Evolutionary conservation across 2,888 invertebrate species (phyloP), one percentile per base, ranked within the genome.

Genomic region (Petrophora chlorosata): DNA sequence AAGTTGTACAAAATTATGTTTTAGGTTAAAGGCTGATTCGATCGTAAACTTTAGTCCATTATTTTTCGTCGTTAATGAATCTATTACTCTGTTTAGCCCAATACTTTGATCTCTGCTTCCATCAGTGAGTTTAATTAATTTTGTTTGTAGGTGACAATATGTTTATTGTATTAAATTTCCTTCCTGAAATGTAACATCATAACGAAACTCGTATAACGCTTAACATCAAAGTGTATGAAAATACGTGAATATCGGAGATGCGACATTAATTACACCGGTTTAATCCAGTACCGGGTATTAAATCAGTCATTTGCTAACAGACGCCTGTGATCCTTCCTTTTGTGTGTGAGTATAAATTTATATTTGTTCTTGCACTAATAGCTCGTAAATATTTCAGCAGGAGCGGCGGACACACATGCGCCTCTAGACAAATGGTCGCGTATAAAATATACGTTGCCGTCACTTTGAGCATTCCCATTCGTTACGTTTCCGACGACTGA

Each of bases 361-460:
- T 53, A 46, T 53, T 85, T 68, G 73, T 82, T 82, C 80, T 79
- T 80, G 78, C 73, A 75, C 82, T 85, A 84, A 88, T 89, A 85
- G 84, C 79, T 85, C 87, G 85, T 90, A 88, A 89, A 89, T 88
- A 89, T 83, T 82, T 90, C 88, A 86, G 75, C 85, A 75, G 63
- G 57, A 61, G 67, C 68, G 61, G 62, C 67, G 71, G 74, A 76
- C 79, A 76, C 79, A 81, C 79, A 85, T 85, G 84, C 73, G 79
- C 70, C 73, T 73, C 63, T 58, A 74, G 79, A 88, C 86, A 88
- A 87, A 89, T 87, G 82, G 79, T 73, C 68, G 76, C 73, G 70
- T 83, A 85, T 83, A 86, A 85, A 80, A 83, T 79, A 81, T 74
- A 79, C 73, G 73, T 29, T 69, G 73, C 76, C 71, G 78, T 82